Percentiles rank a stretch among this genome's conserved stretches.
These are phyloP conservation scores for Malthinus flaveolus DNA, from an alignment of 2,888 invertebrate species.

Conservation along the genomic window DNA sequence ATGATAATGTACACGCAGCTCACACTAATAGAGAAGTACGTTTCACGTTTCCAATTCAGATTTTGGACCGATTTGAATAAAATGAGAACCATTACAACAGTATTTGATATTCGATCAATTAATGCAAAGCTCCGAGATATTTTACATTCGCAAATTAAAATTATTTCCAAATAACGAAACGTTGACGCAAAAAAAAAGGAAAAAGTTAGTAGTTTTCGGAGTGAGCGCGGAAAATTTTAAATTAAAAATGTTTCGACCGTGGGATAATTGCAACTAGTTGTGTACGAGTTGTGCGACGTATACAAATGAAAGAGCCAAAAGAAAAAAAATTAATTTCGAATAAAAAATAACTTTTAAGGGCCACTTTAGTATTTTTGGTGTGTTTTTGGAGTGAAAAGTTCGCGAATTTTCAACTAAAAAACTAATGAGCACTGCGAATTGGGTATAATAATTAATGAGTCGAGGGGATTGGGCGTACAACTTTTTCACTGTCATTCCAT, in stretches of 20 bases:
- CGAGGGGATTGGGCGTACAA: conserved; percentile 15
- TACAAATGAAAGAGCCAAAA: too few relatives aligned
- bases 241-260: too few relatives aligned
- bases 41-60: conserved; percentile 30
- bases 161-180: neutral
- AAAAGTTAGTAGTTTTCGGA: too few relatives aligned
- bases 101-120: conserved; percentile 12
- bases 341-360: neutral
- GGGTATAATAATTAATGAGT: conserved; percentile 19
- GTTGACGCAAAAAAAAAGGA: too few relatives aligned
- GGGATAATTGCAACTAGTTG: too few relatives aligned
- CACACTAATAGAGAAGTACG: conserved; percentile 24
- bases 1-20: conserved; percentile 32
- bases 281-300: too few relatives aligned
- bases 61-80: conserved; percentile 26
- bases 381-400: conserved; percentile 6
- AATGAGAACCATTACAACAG: conserved; percentile 16
- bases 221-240: too few relatives aligned
- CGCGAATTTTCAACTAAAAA: conserved; percentile 6
- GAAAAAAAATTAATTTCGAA: too few relatives aligned
- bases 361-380: conserved; percentile 1
- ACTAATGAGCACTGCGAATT: conserved; percentile 15
- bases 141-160: neutral
- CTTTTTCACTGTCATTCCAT: conserved; percentile 16
- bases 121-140: neutral